Evolutionary conservation across 2,797 vertebrate genomes (phyloP).

Genomic region (Tokudaia muenninki): DNA sequence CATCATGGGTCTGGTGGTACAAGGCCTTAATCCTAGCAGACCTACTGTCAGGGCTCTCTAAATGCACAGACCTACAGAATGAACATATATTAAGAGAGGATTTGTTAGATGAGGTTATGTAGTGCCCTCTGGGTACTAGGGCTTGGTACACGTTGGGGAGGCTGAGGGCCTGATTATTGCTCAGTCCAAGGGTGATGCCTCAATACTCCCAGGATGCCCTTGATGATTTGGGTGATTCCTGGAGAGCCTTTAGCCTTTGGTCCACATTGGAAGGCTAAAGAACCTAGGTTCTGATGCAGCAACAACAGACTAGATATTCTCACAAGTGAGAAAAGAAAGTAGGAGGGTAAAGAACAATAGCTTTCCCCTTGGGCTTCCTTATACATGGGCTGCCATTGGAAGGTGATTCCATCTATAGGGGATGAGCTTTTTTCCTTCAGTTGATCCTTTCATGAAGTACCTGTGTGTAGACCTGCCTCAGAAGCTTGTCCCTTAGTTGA

Average conservation of each 20-base stretch:
- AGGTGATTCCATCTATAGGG: background rate
- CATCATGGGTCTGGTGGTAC: background rate
- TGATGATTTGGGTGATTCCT: background rate
- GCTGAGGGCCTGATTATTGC: background rate
- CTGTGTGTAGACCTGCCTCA: background rate
- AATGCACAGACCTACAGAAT: background rate
- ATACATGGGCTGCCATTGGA: background rate
- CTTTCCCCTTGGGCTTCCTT: background rate
- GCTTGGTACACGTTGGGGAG: background rate
- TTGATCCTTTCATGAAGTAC: background rate
- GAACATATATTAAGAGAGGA: background rate
- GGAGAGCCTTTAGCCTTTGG: background rate
- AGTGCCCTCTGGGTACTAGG: too few relatives aligned
- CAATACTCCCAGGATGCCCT: background rate
- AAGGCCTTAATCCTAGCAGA: background rate
- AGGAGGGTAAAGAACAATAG: too few relatives aligned
- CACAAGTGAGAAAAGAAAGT: background rate
- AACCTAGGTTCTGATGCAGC: background rate
- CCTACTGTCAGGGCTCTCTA: background rate
- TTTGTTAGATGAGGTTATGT: background rate
- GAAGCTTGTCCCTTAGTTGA: background rate
- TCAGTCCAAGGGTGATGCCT: background rate
- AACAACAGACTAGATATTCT: background rate
- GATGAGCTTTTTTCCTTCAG: background rate
- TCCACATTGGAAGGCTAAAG: background rate